phyloP scores from a whole-genome alignment of 2,797 vertebrate species.

The Todus mexicanus region DNA sequence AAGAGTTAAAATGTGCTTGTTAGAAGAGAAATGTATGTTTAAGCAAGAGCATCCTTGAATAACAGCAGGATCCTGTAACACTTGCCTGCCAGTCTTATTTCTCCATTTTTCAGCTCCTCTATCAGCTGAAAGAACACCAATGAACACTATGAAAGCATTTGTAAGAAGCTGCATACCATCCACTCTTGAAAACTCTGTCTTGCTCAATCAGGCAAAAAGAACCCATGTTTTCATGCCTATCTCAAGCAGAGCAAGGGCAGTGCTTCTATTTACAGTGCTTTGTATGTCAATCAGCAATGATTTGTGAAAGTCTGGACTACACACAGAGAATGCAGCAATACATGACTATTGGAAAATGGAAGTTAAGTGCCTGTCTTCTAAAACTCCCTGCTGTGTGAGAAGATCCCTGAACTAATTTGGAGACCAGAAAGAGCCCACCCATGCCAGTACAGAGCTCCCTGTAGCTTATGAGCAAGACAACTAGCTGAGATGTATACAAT shows the following conservation, averaged over 20 bases:
- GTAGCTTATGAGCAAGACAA: neutral
- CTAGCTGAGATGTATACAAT: neutral
- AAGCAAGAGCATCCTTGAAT: neutral
- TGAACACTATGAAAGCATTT: neutral
- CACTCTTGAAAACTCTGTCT: neutral
- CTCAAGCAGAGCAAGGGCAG: neutral
- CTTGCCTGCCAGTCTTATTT: neutral
- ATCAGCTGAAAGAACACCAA: neutral
- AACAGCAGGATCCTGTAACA: neutral
- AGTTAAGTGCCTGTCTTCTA: neutral
- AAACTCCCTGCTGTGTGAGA: neutral
- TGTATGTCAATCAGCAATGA: neutral
- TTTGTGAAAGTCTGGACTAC: neutral
- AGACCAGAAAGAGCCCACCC: neutral
- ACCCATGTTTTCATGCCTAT: neutral
- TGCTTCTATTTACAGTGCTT: neutral
- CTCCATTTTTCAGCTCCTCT: neutral
- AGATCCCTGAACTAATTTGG: neutral
- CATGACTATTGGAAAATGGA: neutral
- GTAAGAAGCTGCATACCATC: neutral
- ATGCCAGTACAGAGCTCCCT: neutral
- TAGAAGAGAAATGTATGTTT: neutral
- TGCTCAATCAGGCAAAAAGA: neutral
- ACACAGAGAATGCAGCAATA: neutral
- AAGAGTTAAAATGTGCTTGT: neutral